phyloP scores from a whole-genome alignment of 2,113 vertebrate species.

The Madoqua kirkii region DNA sequence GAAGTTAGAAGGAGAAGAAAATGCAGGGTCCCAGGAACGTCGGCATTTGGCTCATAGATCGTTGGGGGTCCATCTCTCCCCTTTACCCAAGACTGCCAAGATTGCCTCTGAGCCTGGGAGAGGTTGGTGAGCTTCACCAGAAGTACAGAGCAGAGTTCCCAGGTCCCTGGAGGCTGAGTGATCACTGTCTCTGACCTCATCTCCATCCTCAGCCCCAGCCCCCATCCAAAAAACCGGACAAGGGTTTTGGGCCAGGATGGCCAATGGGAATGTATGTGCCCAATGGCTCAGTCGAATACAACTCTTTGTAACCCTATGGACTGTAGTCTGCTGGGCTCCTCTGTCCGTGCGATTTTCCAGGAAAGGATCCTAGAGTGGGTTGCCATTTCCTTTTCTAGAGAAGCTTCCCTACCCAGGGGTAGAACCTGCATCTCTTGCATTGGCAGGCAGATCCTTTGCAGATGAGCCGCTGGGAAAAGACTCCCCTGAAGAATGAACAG shows the following conservation, averaged over 20 bases:
- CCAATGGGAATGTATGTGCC: neutral
- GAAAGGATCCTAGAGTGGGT: neutral
- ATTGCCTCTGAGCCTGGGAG: neutral
- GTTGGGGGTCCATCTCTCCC: neutral
- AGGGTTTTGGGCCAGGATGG: neutral
- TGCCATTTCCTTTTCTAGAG: neutral
- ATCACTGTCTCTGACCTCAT: fast-evolving
- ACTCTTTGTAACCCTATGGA: neutral
- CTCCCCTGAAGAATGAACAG: neutral
- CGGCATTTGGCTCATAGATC: neutral
- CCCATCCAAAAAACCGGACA: neutral
- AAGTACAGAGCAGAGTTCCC: neutral
- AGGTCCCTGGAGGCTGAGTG: neutral
- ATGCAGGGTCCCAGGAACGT: neutral
- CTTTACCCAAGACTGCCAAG: neutral
- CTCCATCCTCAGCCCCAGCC: fast-evolving
- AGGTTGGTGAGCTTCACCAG: too few species aligned
- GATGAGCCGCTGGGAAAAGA: neutral
- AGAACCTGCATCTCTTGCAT: neutral
- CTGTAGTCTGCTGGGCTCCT: neutral
- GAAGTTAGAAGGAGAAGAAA: neutral
- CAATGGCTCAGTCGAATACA: neutral
- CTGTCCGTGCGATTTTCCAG: neutral
- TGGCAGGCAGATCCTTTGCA: neutral
- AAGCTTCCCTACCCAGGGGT: neutral